Conservation (phyloP, 1,140 invertebrate species). For the Teleopsis dalmanni region DNA sequence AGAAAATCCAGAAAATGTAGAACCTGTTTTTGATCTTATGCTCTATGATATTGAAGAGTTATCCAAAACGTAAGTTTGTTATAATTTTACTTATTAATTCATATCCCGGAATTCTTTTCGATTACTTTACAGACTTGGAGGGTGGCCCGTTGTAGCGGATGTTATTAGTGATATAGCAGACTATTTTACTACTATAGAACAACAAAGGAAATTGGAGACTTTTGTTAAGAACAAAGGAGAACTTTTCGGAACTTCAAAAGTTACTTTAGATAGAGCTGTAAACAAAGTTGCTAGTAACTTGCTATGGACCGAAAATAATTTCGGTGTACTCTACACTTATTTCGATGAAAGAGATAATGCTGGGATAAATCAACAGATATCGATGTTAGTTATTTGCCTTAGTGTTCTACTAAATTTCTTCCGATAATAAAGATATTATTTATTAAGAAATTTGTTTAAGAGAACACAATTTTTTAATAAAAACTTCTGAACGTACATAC, state of each 20-base stretch:
- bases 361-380: too few species aligned
- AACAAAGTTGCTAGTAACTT: constrained; percentile 19
- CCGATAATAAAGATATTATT: too few species aligned
- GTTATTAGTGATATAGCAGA: constrained; percentile 42
- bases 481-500: too few species aligned
- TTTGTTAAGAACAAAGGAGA: constrained; percentile 16
- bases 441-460: too few species aligned
- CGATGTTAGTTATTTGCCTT: too few species aligned
- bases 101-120: too few species aligned
- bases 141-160: constrained; percentile 34
- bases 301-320: constrained; percentile 17
- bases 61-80: constrained; percentile 19
- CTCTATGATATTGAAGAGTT: constrained; percentile 15
- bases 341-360: too few species aligned
- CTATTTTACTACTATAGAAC: constrained; percentile 43
- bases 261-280: constrained; percentile 13
- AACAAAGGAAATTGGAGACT: constrained; percentile 28
- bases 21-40: constrained; percentile 20
- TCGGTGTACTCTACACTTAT: too few species aligned
- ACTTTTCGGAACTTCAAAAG: constrained; percentile 18
- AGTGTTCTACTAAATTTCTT: too few species aligned
- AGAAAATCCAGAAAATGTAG: constrained; percentile 38
- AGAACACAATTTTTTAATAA: too few species aligned
- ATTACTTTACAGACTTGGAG: constrained; percentile 32
- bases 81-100: constrained; percentile 19